These are phyloP conservation scores for Formica aserva DNA, from an alignment of 2,888 invertebrate species.

Conservation along the genomic window DNA sequence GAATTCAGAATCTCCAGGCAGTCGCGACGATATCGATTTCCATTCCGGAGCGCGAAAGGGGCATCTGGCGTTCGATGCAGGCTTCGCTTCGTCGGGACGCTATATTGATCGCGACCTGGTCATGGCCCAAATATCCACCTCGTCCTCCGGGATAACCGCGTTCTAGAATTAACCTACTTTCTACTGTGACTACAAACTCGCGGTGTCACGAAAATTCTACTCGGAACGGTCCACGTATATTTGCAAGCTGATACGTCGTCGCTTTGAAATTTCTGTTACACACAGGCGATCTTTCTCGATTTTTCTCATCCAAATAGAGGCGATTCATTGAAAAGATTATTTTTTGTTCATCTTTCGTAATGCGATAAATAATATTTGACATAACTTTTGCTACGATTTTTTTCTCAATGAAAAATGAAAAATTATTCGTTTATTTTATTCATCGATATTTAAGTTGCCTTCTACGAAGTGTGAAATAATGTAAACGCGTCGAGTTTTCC, in stretches of 20 bases:
- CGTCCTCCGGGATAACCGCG: slow-evolving; percentile 81
- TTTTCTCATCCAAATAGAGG: neutral
- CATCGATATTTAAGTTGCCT: neutral
- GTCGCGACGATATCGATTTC: slow-evolving; percentile 42
- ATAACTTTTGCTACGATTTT: neutral
- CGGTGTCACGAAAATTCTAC: slow-evolving; percentile 44
- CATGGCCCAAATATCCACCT: slow-evolving; percentile 84
- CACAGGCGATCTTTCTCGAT: neutral
- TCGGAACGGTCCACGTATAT: slow-evolving; percentile 7
- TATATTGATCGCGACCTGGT: slow-evolving; percentile 84
- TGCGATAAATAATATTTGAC: neutral
- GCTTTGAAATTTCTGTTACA: neutral
- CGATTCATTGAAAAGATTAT: neutral
- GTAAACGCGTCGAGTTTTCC: slow-evolving; percentile 16
- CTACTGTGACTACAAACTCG: slow-evolving; percentile 55
- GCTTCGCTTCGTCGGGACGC: slow-evolving; percentile 66
- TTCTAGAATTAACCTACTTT: slow-evolving; percentile 83
- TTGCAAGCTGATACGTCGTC: slow-evolving; percentile 11
- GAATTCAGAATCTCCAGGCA: neutral
- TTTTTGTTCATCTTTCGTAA: neutral
- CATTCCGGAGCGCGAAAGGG: slow-evolving; percentile 49
- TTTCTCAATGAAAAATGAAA: neutral
- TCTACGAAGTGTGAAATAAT: neutral
- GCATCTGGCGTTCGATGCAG: slow-evolving; percentile 58
- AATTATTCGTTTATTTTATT: neutral